phyloP scores from a whole-genome alignment of 2,113 vertebrate species.

The Amazona vittata region DNA sequence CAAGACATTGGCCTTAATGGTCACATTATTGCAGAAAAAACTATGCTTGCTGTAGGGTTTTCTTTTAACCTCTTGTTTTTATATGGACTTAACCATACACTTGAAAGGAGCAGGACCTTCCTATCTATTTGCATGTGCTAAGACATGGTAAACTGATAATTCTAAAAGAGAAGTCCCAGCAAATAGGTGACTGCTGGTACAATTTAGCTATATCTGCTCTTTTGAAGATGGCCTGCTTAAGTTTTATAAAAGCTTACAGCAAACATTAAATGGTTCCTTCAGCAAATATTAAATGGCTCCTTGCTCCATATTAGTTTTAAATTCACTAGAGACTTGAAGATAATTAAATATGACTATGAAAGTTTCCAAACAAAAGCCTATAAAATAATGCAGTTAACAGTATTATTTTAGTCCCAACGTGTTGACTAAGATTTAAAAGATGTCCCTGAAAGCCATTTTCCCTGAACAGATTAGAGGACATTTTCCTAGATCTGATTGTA shows the following conservation, averaged over 20 bases:
- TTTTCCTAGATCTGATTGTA: not conserved
- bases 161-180: not conserved
- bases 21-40: not conserved
- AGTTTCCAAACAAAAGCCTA: not conserved
- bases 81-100: not conserved
- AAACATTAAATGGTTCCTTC: not conserved
- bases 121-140: not conserved
- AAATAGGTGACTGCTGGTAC: not conserved
- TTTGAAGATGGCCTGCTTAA: not conserved
- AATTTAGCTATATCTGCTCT: not conserved
- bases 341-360: not conserved
- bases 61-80: not conserved
- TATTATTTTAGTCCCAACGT: not conserved
- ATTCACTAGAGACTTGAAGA: not conserved
- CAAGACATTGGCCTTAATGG: not conserved
- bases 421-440: not conserved
- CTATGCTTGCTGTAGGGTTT: fast-evolving
- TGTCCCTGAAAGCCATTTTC: not conserved
- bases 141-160: not conserved
- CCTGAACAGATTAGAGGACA: not conserved
- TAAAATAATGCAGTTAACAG: not conserved
- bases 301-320: not conserved
- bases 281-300: not conserved
- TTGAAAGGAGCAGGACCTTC: not conserved
- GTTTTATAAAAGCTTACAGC: not conserved